These are phyloP conservation scores for Diarsia dahlii DNA, from an alignment of 2,888 invertebrate genomes.

Conservation along the genomic window DNA sequence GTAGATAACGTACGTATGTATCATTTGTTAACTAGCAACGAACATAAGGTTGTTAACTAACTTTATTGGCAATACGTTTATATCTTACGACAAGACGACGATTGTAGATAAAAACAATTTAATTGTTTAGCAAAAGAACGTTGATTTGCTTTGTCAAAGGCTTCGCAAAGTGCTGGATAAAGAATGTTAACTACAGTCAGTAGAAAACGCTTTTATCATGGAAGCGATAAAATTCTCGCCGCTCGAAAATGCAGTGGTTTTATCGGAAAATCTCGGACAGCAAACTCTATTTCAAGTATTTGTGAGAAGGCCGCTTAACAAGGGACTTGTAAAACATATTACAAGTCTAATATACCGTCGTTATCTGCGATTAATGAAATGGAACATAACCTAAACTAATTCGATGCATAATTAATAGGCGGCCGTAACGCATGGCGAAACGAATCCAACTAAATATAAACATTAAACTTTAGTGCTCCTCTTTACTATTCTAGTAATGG, in stretches of 20 bases:
- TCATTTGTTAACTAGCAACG: constrained; percentile 62
- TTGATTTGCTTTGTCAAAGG: constrained; percentile 37
- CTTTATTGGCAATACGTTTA: constrained; percentile 64
- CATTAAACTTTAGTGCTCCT: constrained; percentile 85
- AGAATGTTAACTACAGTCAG: constrained; percentile 41
- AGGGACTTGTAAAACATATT: constrained; percentile 53
- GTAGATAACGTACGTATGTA: constrained; percentile 61
- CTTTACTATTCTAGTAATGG: constrained; percentile 86
- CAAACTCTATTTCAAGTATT: constrained; percentile 59
- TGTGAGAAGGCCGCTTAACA: constrained; percentile 43
- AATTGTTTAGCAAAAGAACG: constrained; percentile 43
- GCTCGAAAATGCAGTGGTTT: constrained; percentile 53
- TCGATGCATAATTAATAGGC: constrained; percentile 60
- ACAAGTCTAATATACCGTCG: constrained; percentile 48
- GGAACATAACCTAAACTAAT: constrained; percentile 60
- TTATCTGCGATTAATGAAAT: constrained; percentile 63
- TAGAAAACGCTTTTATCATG: constrained; percentile 55
- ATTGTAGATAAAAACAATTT: constrained; percentile 53
- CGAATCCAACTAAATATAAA: constrained; percentile 78
- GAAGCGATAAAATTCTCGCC: constrained; percentile 55
- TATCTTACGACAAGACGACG: constrained; percentile 42
- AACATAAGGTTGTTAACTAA: constrained; percentile 62
- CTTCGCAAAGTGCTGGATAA: constrained; percentile 12
- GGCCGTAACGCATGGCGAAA: constrained; percentile 56
- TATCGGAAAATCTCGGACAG: constrained; percentile 54